A percentile compares a stretch with the other conserved stretches of the same genome.
Conservation (phyloP, 2,113 vertebrate genomes). For the Toxostoma redivivum region DNA sequence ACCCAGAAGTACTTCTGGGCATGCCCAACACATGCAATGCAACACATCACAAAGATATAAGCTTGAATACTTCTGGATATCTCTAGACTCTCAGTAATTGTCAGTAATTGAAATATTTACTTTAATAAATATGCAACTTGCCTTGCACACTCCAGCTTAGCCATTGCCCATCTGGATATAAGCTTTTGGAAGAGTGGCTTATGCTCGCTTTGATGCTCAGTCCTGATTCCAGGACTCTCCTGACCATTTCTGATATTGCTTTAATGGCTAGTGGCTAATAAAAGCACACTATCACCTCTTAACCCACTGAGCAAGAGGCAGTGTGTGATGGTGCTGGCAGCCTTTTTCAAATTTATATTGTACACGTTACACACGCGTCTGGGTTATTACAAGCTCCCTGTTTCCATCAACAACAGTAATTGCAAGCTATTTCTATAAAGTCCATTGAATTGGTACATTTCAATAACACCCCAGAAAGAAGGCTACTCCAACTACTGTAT, state of each 20-base stretch:
- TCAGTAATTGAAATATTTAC: not conserved
- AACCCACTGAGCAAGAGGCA: not conserved
- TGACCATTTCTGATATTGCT: not conserved
- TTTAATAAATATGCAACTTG: not conserved
- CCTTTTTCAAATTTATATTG: slow-evolving; percentile 10
- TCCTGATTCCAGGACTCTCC: not conserved
- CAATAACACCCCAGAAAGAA: slow-evolving; percentile 41
- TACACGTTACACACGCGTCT: not conserved
- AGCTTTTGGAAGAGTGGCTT: not conserved
- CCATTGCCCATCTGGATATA: not conserved
- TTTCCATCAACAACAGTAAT: slow-evolving; percentile 30
- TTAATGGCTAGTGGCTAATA: not conserved
- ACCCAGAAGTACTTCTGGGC: not conserved
- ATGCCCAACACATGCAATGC: not conserved
- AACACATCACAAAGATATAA: not conserved
- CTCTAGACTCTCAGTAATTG: not conserved
- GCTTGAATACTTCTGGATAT: not conserved
- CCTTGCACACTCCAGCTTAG: not conserved
- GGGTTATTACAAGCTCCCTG: slow-evolving; percentile 21
- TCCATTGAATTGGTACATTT: slow-evolving; percentile 11
- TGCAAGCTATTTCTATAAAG: slow-evolving; percentile 25
- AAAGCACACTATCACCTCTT: not conserved
- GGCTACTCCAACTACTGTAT: slow-evolving; percentile 28
- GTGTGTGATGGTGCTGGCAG: not conserved
- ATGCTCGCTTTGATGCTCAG: not conserved